Evolutionary conservation across 2,888 invertebrate genomes (phyloP), one percentile per base, ranked within the genome.

Genomic region (Ormyrus thymus): DNA sequence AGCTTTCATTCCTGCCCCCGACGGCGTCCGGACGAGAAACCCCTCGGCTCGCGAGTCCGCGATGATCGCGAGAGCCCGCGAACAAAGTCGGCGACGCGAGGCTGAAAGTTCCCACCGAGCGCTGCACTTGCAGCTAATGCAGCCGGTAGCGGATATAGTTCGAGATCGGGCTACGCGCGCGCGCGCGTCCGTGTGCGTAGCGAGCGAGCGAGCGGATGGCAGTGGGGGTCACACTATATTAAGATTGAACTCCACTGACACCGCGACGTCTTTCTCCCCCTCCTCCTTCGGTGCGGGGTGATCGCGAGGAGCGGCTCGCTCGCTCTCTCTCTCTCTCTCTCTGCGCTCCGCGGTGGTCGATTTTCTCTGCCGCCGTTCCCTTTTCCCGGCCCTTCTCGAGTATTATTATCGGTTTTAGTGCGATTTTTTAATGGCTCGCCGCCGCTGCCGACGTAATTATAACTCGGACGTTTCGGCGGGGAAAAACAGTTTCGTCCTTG

Each of bases 191-290:
- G 7, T 64, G 59, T 10, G 29, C 29, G 29, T 29, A 2, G 29
- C 29, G 29, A 29, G 66, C 48, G 45, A 43, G 68, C 65, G 62
- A 76, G 62, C 62, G 66, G 79, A 55, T 15, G 75, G 75, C 71
- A 65, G 89, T 88, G 89, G 89, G 87, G 89, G 88, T 89, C 88
- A 86, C 87, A 88, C 89, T 90, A 90, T 90, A 89, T 89, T 90
- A 90, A 90, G 89, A 89, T 88, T 89, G 89, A 90, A 90, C 89
- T 89, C 89, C 83, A 89, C 88, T 87, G 89, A 88, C 89, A 89
- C 88, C 85, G 85, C 85, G 82, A 77, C 72, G 55, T 65, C 76
- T 65, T 72, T 84, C 83, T 84, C 80, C 83, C 69, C 61, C 56
- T 59, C 76, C 62, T 15, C 64, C 79, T 80, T 81, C 82, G 45